Evolutionary conservation across 2,797 vertebrate genomes (phyloP).

Genomic region (Clarias fuscus): DNA sequence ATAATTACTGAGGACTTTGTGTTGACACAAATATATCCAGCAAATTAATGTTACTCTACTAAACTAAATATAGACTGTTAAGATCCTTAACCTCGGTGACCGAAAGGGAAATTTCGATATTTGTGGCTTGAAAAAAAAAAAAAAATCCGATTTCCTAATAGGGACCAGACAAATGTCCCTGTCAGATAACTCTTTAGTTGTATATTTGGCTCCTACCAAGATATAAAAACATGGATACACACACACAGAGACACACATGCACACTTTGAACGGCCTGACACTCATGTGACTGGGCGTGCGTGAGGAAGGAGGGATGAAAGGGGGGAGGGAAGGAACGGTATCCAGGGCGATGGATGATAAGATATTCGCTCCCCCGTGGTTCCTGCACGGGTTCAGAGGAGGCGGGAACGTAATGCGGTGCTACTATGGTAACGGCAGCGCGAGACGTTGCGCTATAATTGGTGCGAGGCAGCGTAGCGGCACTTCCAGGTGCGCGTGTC

Average conservation of each 20-base stretch:
- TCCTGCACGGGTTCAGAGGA: constrained; percentile 71
- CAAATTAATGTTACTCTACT: not conserved
- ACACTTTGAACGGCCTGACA: constrained; percentile 56
- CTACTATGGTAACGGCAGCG: constrained; percentile 91
- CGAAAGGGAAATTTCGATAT: constrained; percentile 30
- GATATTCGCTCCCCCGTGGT: constrained; percentile 82
- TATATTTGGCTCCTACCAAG: constrained; percentile 40
- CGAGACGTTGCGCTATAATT: constrained; percentile 86
- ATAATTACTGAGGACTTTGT: not conserved
- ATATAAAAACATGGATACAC: constrained; percentile 37
- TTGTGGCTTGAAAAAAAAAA: not conserved
- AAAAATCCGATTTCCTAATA: not conserved
- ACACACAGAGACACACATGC: constrained; percentile 37
- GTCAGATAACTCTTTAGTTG: not conserved
- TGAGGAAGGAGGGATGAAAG: constrained; percentile 51
- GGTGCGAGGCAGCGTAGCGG: constrained; percentile 77
- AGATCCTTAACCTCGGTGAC: constrained; percentile 41
- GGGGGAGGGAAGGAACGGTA: constrained; percentile 72
- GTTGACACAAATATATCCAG: not conserved
- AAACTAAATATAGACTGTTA: not conserved
- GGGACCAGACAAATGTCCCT: not conserved
- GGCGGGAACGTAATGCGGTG: constrained; percentile 78
- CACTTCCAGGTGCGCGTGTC: constrained; percentile 80
- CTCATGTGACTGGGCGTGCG: constrained; percentile 55
- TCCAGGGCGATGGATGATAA: constrained; percentile 87